Base-by-base conservation (phyloP, 2,888 invertebrate genomes). In the Coleophora deauratella region DNA sequence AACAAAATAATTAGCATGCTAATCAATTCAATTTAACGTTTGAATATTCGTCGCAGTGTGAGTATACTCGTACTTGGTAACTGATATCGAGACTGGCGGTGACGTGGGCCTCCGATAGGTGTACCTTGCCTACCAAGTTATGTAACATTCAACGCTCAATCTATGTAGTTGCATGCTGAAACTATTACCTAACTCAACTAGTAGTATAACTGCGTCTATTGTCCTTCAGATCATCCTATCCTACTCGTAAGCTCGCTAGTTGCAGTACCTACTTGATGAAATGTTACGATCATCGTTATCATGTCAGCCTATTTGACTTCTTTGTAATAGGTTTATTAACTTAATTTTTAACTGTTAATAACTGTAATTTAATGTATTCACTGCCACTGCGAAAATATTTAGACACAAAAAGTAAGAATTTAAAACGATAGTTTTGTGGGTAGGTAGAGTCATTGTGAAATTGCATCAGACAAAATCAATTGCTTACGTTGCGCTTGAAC, bases 31-130 rank as follows among this genome's bases (percentile, higher is more conserved):
- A 21, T 21, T 21, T 6, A 21, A 21, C 21, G 6, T 21, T 21
- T 21, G 6, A 21, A 21, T 21, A 21, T 10, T 31, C 31, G 11
- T 8, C 3, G 36, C 8, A 11, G 27, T 36, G 13, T 27, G 15
- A 28, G 14, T 30, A 30, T 36, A 36, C 8, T 27, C 12, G 27
- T 28, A 28, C 9, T 9, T 30, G 12, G 39, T 39, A 28, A 39
- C 34, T 39, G 39, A 39, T 39, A 55, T 51, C 47, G 47, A 44
- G 27, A 37, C 27, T n/a, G 21, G 13, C 28, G 9, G 46, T 66
- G 62, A 65, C 60, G 66, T 57, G 45, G 47, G 46, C 50, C 41
- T 46, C 48, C 54, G 55, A 59, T 59, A 58, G 3, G 21, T 21
- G 6, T 3, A 4, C 6, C 21, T 3, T 21, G 6, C 21, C 49